A percentile compares a stretch with the other conserved stretches of the same genome.
Evolutionary conservation across 35 echinoderm and acorn worm genomes (phyloP).

Genomic region (Amphiura filiformis): DNA sequence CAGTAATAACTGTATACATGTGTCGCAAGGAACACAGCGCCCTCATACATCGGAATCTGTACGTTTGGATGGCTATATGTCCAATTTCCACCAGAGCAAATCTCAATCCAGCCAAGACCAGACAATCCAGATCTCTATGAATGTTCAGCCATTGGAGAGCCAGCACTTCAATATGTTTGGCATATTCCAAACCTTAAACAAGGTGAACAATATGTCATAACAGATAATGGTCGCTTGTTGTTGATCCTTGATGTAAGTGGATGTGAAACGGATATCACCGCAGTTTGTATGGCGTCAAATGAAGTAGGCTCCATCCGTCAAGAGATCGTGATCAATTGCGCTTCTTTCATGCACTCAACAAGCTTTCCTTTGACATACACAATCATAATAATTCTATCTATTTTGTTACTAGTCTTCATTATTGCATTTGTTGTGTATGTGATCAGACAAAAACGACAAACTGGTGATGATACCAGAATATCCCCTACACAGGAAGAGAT

Average conservation of each 20-base stretch:
- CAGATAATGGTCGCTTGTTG: background rate
- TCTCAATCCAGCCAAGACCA: background rate
- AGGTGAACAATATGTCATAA: background rate
- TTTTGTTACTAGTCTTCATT: too few species aligned
- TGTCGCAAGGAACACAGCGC: background rate
- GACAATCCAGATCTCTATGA: background rate
- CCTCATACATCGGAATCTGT: background rate
- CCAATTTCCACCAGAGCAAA: background rate
- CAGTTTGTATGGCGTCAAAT: slow-evolving; percentile 2
- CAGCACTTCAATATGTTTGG: slow-evolving; percentile 15
- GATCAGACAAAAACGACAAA: too few species aligned
- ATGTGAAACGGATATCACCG: background rate
- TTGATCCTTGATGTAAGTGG: background rate
- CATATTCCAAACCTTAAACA: background rate
- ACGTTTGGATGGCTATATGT: background rate
- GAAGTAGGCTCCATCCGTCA: background rate
- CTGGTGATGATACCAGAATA: too few species aligned
- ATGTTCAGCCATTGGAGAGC: background rate
- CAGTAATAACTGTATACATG: background rate
- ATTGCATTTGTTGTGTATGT: too few species aligned
- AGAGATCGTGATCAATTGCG: background rate
- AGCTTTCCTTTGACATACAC: background rate
- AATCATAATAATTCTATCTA: too few species aligned
- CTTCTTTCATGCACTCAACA: too few species aligned
- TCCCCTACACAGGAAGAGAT: too few species aligned